phyloP scores from a whole-genome alignment of 2,797 vertebrate genomes.

The Pantherophis vulpinus region DNA sequence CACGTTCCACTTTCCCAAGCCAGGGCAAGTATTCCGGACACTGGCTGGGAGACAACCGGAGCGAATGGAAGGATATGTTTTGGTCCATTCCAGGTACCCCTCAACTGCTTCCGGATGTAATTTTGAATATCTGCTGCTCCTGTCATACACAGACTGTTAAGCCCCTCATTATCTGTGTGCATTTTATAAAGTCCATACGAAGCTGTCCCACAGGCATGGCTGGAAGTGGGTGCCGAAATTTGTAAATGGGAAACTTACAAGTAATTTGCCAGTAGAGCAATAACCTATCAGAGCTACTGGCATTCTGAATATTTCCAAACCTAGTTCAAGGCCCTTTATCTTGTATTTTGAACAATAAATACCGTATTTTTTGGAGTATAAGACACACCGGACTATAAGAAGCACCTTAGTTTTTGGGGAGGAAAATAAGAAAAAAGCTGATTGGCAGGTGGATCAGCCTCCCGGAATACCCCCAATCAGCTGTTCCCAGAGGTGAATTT shows the following conservation, averaged over 20 bases:
- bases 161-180: neutral
- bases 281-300: neutral
- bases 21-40: slow-evolving; percentile 87
- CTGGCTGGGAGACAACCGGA: slow-evolving; percentile 88
- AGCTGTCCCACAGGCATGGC: neutral
- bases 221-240: neutral
- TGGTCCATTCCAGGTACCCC: slow-evolving; percentile 81
- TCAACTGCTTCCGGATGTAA: neutral
- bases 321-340: neutral
- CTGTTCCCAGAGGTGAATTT: too few relatives aligned
- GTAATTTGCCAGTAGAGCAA: neutral
- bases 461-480: too few relatives aligned
- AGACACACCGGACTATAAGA: too few relatives aligned
- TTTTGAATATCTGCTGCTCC: neutral
- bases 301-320: neutral
- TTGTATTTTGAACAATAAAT: neutral
- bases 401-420: too few relatives aligned
- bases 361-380: neutral
- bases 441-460: too few relatives aligned
- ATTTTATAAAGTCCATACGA: neutral
- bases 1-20: slow-evolving; percentile 88
- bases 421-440: too few relatives aligned
- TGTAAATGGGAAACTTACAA: neutral
- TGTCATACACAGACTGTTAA: neutral
- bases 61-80: slow-evolving; percentile 85